Percentiles rank a stretch among this genome's conserved stretches.
phyloP scores from a whole-genome alignment of 23 tunicate species.

The Styela clava region DNA sequence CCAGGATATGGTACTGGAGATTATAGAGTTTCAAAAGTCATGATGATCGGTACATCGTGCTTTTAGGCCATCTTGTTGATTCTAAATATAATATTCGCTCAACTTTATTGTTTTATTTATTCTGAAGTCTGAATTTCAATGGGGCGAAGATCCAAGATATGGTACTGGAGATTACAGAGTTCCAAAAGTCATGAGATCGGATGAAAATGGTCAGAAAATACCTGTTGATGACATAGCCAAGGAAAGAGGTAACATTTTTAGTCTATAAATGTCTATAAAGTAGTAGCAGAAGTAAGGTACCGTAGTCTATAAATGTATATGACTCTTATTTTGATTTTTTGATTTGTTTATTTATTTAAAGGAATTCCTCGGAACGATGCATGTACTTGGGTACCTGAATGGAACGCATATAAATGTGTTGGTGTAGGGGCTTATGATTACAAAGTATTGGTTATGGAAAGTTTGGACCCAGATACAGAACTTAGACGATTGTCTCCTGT shows the following conservation, averaged over 20 bases:
- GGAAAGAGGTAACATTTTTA: constrained; percentile 45
- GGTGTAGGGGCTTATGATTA: constrained; percentile 45
- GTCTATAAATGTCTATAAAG: neutral
- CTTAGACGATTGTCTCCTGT: constrained; percentile 72
- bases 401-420: constrained; percentile 80
- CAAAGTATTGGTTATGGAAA: constrained; percentile 73
- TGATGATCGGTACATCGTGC: too few relatives aligned
- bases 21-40: constrained; percentile 77
- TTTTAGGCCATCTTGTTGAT: too few relatives aligned
- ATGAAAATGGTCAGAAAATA: constrained; percentile 45
- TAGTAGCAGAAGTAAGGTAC: too few relatives aligned
- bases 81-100: too few relatives aligned
- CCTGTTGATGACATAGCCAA: constrained; percentile 42
- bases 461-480: constrained; percentile 82
- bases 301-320: too few relatives aligned
- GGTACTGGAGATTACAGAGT: constrained; percentile 98
- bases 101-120: too few relatives aligned
- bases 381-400: neutral
- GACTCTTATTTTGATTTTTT: too few relatives aligned
- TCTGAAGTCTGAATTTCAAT: constrained; percentile 96
- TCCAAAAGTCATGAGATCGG: constrained; percentile 69
- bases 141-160: constrained; percentile 58
- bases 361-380: too few relatives aligned
- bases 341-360: too few relatives aligned
- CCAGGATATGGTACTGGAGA: constrained; percentile 82